Evolutionary conservation across 2,888 invertebrate genomes (phyloP).

Genomic region (Macrophya alboannulata): DNA sequence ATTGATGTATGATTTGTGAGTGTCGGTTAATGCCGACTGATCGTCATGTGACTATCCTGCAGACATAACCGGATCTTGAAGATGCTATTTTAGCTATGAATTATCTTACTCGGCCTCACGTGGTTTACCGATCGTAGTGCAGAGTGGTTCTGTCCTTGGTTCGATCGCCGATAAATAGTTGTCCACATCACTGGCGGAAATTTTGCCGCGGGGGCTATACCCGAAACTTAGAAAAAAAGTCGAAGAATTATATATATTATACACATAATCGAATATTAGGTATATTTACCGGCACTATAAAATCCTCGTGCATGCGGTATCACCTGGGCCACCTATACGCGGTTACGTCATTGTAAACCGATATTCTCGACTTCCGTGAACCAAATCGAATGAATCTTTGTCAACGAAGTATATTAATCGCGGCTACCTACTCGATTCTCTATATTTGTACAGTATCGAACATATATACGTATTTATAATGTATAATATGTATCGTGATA

Average conservation of each 20-base stretch:
- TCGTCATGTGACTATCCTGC: conserved; percentile 6
- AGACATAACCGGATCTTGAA: conserved; percentile 27
- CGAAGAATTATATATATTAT: not conserved
- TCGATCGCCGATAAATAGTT: conserved; percentile 17
- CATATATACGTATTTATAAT: not conserved
- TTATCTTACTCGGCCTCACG: not conserved
- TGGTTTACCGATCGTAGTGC: not conserved
- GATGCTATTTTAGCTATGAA: conserved; percentile 19
- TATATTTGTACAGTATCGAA: not conserved
- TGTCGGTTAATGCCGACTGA: not conserved
- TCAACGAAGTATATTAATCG: not conserved
- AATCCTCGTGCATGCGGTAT: not conserved
- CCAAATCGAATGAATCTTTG: not conserved
- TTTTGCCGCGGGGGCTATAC: too few species aligned
- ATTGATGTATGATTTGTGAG: conserved; percentile 16
- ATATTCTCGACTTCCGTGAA: conserved; percentile 24
- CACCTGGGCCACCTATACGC: not conserved
- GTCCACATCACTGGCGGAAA: too few species aligned
- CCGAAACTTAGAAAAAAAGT: conserved; percentile 11
- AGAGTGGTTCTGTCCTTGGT: conserved; percentile 22
- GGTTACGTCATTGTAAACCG: conserved; percentile 12
- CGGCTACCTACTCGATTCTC: not conserved
- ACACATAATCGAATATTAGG: not conserved
- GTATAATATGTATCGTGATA: not conserved
- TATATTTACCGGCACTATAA: not conserved